These are phyloP conservation scores for Stenoptilia bipunctidactyla DNA, from an alignment of 2,888 invertebrate genomes.

Conservation along the genomic window DNA sequence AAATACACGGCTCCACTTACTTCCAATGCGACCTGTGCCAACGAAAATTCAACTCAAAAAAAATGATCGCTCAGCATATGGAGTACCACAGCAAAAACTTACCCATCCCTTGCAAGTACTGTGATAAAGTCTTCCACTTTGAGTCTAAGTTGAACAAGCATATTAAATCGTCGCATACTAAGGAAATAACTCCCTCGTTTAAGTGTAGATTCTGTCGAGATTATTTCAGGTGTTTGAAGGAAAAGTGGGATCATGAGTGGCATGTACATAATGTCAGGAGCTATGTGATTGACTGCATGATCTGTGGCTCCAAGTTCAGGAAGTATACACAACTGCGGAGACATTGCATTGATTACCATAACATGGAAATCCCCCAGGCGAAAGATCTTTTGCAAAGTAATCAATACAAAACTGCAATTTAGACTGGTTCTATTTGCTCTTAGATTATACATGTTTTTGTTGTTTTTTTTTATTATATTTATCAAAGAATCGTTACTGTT, in stretches of 20 bases:
- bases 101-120: constrained; percentile 39
- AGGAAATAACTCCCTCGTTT: constrained; percentile 25
- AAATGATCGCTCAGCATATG: constrained; percentile 55
- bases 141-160: constrained; percentile 58
- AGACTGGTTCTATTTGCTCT: too few relatives aligned
- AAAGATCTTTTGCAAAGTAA: constrained; percentile 31
- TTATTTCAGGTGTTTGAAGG: constrained; percentile 38
- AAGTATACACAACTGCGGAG: constrained; percentile 51
- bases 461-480: not conserved
- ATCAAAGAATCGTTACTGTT: too few relatives aligned
- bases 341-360: constrained; percentile 36
- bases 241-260: constrained; percentile 67
- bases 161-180: constrained; percentile 38
- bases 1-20: constrained; percentile 46
- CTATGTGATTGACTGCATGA: constrained; percentile 44
- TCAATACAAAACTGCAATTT: too few relatives aligned
- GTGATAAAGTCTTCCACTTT: constrained; percentile 46
- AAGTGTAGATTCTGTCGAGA: constrained; percentile 43
- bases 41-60: constrained; percentile 60
- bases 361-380: constrained; percentile 35
- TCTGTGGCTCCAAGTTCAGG: constrained; percentile 48
- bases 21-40: constrained; percentile 58
- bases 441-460: not conserved
- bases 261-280: constrained; percentile 48
- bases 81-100: constrained; percentile 46